These are phyloP conservation scores for Cyphomyrus plagiostoma DNA, from an alignment of 2,113 vertebrate genomes.

Conservation along the genomic window DNA sequence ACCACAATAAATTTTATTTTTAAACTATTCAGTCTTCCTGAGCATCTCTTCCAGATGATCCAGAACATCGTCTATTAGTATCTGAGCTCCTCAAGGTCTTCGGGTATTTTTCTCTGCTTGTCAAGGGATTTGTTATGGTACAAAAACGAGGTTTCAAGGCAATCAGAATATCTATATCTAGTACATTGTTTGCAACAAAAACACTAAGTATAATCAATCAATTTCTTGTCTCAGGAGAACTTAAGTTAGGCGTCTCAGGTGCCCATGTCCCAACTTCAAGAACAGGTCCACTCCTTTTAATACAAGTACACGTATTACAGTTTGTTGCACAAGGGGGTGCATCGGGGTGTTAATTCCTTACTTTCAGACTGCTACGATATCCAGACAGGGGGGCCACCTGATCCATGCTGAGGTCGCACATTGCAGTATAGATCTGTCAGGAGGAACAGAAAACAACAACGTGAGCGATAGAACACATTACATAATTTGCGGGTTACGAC, in stretches of 20 bases:
- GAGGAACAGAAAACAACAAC: neutral
- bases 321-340: neutral
- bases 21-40: neutral
- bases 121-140: neutral
- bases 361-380: constrained; percentile 71
- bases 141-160: neutral
- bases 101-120: neutral
- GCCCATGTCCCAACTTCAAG: neutral
- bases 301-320: neutral
- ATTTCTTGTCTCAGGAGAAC: neutral
- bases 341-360: constrained; percentile 39
- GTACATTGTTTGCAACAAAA: neutral
- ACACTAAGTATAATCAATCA: neutral
- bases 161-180: neutral
- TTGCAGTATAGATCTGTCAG: constrained; percentile 42
- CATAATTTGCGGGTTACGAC: neutral
- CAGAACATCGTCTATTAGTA: neutral
- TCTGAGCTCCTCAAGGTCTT: constrained; percentile 7
- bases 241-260: neutral
- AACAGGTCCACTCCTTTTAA: neutral
- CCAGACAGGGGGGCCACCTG: constrained; percentile 70
- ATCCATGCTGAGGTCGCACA: constrained; percentile 77
- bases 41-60: neutral
- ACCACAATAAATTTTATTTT: neutral
- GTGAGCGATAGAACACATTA: neutral